phyloP scores from a whole-genome alignment of 2,113 vertebrate species.

The Micronycteris hirsuta region DNA sequence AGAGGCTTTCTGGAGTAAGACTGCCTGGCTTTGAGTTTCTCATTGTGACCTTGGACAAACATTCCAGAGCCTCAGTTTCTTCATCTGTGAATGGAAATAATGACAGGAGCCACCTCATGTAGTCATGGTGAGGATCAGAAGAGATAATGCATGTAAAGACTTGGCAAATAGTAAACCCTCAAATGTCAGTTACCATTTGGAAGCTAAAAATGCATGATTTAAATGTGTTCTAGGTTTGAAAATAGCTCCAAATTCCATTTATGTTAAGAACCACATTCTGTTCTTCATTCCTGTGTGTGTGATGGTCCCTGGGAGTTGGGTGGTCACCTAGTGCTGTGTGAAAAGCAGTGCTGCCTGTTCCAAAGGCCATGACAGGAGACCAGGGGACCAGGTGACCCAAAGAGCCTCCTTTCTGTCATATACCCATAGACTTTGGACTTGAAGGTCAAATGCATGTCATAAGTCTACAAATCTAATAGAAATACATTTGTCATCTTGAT shows the following conservation, averaged over 20 bases:
- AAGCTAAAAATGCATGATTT: conserved; percentile 61
- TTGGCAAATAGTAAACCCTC: conserved; percentile 54
- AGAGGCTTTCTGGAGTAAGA: background rate
- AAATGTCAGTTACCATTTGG: conserved; percentile 73
- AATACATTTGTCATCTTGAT: background rate
- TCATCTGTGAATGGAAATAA: background rate
- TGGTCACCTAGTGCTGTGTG: background rate
- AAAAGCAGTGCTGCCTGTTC: background rate
- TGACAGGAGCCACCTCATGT: background rate
- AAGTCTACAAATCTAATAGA: background rate
- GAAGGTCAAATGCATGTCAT: background rate
- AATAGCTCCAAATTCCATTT: conserved; percentile 51
- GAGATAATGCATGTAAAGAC: background rate
- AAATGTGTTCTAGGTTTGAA: conserved; percentile 55
- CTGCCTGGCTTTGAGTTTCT: background rate
- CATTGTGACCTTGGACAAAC: background rate
- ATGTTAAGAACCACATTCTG: conserved; percentile 21
- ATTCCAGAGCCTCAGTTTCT: background rate
- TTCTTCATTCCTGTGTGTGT: background rate
- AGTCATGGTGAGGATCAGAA: background rate
- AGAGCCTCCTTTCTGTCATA: background rate
- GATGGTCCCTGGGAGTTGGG: background rate
- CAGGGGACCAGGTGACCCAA: background rate
- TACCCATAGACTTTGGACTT: background rate
- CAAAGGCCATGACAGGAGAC: rapidly evolving